Conservation (phyloP, 2,113 vertebrate species). For the Chloropsis hardwickii region DNA sequence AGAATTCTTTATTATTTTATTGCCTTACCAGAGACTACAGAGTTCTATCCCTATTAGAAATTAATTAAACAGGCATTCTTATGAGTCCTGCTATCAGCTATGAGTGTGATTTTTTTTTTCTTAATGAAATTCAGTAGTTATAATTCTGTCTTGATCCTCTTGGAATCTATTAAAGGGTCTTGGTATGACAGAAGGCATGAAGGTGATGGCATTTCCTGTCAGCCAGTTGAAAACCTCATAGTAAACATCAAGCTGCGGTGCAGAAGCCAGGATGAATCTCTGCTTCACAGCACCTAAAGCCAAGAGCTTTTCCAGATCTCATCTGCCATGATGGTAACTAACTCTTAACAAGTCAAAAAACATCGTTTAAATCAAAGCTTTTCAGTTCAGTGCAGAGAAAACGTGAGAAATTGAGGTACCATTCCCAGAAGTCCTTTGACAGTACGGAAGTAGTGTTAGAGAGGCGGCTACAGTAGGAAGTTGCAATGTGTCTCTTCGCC, state of each 20-base stretch:
- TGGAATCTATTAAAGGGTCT: background rate
- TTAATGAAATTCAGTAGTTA: background rate
- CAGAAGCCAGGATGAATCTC: background rate
- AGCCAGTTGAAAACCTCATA: background rate
- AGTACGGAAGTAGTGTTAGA: background rate
- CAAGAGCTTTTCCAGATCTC: background rate
- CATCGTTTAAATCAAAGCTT: background rate
- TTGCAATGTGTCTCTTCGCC: accelerated
- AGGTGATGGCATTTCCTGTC: background rate
- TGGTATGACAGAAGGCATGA: background rate
- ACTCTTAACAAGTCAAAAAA: background rate
- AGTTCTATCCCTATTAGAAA: background rate
- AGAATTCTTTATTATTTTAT: background rate
- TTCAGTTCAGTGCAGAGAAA: background rate
- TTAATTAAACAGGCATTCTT: background rate
- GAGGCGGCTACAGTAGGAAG: background rate
- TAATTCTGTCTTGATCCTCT: background rate
- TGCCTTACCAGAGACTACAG: background rate
- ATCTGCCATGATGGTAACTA: background rate
- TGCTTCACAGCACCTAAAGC: background rate
- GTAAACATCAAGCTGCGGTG: background rate
- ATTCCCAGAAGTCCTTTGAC: background rate
- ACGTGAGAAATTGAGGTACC: background rate
- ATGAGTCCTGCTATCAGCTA: background rate
- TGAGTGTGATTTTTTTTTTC: background rate